A percentile compares a stretch with the other conserved stretches of the same genome.
Evolutionary conservation across 2,888 invertebrate species (phyloP).

Genomic region (Nomada flava): DNA sequence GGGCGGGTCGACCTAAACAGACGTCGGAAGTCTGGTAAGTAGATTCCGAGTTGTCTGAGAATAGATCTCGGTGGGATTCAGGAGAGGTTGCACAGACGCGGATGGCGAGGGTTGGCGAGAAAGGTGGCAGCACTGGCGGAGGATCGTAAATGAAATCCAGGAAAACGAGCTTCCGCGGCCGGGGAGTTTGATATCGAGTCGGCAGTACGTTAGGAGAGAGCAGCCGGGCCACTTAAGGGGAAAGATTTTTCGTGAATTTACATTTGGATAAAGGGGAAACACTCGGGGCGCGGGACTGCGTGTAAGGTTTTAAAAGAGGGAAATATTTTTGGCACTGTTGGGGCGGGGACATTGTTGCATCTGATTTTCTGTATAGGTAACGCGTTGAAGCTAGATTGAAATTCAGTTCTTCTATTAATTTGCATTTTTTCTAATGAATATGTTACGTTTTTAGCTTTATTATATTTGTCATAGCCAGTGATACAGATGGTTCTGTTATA

Average conservation of each 20-base stretch:
- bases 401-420: no score
- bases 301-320: no score
- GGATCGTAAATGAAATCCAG: conserved; percentile 71
- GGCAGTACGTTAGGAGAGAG: conserved; percentile 48
- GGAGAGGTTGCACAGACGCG: conserved; percentile 36
- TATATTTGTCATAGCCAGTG: no score
- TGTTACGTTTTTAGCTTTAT: no score
- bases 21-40: conserved; percentile 62
- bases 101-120: conserved; percentile 9
- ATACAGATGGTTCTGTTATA: no score
- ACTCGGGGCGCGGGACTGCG: no score
- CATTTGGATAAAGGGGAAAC: conserved; percentile 47
- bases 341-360: no score
- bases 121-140: conserved; percentile 9
- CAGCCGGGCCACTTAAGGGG: conserved; percentile 16
- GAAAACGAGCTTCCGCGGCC: conserved; percentile 50
- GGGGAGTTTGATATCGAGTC: conserved; percentile 57
- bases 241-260: conserved; percentile 58
- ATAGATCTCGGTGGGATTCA: conserved; percentile 65
- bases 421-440: no score
- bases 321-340: no score
- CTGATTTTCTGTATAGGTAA: no score
- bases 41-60: conserved; percentile 63
- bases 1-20: conserved; percentile 65
- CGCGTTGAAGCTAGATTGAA: no score